These are phyloP conservation scores for Acronicta psi DNA, from an alignment of 2,888 invertebrate genomes.

Conservation along the genomic window DNA sequence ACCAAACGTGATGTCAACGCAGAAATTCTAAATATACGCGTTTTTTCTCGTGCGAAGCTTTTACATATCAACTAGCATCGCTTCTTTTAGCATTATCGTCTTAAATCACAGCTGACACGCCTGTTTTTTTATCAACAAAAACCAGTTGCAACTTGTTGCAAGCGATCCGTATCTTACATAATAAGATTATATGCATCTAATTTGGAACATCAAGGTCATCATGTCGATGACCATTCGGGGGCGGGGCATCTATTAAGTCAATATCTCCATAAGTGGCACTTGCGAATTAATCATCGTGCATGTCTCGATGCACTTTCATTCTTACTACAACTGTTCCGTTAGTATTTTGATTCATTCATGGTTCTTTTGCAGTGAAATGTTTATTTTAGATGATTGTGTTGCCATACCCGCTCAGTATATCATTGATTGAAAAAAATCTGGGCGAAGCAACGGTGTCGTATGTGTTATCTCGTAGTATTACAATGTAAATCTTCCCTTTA, in stretches of 20 bases:
- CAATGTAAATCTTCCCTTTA: conserved; percentile 80
- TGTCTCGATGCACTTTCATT: conserved; percentile 82
- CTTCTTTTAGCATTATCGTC: conserved; percentile 58
- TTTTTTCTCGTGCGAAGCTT: conserved; percentile 61
- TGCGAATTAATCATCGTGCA: conserved; percentile 81
- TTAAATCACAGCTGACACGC: conserved; percentile 71
- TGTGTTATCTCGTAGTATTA: conserved; percentile 76
- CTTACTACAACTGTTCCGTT: conserved; percentile 73
- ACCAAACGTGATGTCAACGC: conserved; percentile 62
- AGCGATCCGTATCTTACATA: conserved; percentile 74
- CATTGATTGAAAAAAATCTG: conserved; percentile 69
- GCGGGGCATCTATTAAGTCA: conserved; percentile 78
- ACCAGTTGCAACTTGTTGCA: conserved; percentile 82
- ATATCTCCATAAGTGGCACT: conserved; percentile 80
- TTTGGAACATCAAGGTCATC: conserved; percentile 75
- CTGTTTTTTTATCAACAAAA: conserved; percentile 66
- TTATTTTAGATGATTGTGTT: conserved; percentile 47
- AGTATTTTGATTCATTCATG: conserved; percentile 73
- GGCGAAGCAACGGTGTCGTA: conserved; percentile 72
- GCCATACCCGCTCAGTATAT: conserved; percentile 54
- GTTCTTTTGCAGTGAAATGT: conserved; percentile 51
- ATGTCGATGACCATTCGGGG: conserved; percentile 72
- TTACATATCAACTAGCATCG: conserved; percentile 41
- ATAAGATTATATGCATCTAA: conserved; percentile 75
- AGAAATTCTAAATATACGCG: conserved; percentile 55